phyloP scores from a whole-genome alignment of 2,113 vertebrate species.

The Fulmarus glacialis region DNA sequence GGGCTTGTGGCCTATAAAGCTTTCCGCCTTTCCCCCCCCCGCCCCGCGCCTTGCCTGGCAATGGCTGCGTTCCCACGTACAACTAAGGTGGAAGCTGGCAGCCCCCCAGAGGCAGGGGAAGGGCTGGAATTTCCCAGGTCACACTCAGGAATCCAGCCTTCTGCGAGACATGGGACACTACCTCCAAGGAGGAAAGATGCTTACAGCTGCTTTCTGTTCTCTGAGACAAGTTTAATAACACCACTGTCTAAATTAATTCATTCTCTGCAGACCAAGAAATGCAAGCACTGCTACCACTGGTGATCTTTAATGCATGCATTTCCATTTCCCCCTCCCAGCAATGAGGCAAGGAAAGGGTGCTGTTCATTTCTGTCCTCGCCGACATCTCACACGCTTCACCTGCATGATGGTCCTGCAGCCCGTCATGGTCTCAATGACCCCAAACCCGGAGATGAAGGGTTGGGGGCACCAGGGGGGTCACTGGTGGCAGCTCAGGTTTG shows the following conservation, averaged over 20 bases:
- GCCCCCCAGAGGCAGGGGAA: not conserved
- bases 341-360: not conserved
- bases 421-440: not conserved
- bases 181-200: not conserved
- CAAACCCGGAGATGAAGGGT: not conserved
- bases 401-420: not conserved
- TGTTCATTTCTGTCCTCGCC: not conserved
- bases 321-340: not conserved
- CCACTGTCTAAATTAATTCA: not conserved
- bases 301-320: not conserved
- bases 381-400: not conserved
- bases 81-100: not conserved
- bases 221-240: not conserved
- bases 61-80: not conserved
- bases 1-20: not conserved
- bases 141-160: not conserved
- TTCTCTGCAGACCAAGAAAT: not conserved
- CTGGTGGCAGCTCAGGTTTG: not conserved
- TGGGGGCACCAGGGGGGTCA: not conserved
- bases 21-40: fast-evolving
- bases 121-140: constrained; percentile 40
- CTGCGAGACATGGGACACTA: not conserved
- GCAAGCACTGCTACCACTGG: not conserved
- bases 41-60: not conserved
- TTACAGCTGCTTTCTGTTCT: constrained; percentile 25